phyloP scores from a whole-genome alignment of 2,797 vertebrate species.

The Ceyx erithaca region DNA sequence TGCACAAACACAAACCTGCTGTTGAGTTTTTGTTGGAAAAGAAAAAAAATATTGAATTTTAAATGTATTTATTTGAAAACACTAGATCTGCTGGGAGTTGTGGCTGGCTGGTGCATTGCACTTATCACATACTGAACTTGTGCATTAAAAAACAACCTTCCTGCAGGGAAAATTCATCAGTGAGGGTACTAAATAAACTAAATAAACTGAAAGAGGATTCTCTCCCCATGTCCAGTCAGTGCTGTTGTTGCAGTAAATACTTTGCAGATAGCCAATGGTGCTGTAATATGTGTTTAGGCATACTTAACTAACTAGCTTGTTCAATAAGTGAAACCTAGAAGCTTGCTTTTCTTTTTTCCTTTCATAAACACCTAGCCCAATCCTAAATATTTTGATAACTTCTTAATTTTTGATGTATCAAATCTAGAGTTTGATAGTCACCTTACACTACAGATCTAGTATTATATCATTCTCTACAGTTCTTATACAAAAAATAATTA shows the following conservation, averaged over 20 bases:
- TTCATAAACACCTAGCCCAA: not conserved
- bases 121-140: not conserved
- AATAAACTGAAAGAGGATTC: not conserved
- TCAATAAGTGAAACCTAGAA: not conserved
- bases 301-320: not conserved
- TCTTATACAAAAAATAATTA: not conserved
- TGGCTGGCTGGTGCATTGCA: not conserved
- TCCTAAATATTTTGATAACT: not conserved
- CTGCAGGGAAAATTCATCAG: not conserved
- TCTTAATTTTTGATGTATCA: not conserved
- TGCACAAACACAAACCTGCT: not conserved
- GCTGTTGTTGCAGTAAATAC: not conserved
- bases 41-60: not conserved
- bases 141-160: not conserved
- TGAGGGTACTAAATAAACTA: not conserved
- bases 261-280: not conserved
- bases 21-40: not conserved
- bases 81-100: not conserved
- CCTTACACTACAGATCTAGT: not conserved
- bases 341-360: not conserved
- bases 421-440: not conserved
- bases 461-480: not conserved
- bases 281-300: not conserved
- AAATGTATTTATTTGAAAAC: not conserved
- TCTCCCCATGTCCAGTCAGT: not conserved